A percentile compares a stretch with the other conserved stretches of the same genome.
Evolutionary conservation across 2,113 vertebrate species (phyloP).

Genomic region (Thalassoma bifasciatum): DNA sequence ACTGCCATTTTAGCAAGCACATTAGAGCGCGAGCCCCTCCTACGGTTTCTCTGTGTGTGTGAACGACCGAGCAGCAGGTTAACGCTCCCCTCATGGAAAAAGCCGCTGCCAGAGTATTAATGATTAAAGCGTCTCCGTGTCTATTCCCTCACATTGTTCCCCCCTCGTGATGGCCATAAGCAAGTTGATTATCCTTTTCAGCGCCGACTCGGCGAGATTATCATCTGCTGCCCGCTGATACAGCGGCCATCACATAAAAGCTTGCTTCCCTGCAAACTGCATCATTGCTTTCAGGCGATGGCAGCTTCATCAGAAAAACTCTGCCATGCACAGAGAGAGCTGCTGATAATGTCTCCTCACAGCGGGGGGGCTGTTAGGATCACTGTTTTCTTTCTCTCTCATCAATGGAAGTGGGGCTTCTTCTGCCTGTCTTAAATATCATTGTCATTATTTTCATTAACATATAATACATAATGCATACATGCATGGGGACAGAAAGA

Average conservation of each 20-base stretch:
- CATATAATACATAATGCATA: constrained; percentile 36
- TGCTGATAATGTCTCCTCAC: constrained; percentile 60
- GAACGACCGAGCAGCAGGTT: constrained; percentile 76
- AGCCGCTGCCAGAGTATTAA: constrained; percentile 67
- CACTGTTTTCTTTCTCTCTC: background rate
- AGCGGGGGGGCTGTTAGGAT: constrained; percentile 43
- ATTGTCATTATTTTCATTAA: constrained; percentile 33
- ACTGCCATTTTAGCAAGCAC: constrained; percentile 56
- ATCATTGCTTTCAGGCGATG: constrained; percentile 68
- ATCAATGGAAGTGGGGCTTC: background rate
- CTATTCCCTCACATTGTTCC: constrained; percentile 51
- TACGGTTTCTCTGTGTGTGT: constrained; percentile 47
- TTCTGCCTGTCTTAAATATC: constrained; percentile 40
- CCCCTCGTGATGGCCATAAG: constrained; percentile 69
- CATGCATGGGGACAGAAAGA: background rate
- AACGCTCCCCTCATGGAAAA: constrained; percentile 64
- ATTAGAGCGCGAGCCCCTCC: constrained; percentile 63
- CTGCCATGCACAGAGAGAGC: constrained; percentile 56
- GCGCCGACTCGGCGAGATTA: constrained; percentile 66
- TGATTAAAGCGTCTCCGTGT: constrained; percentile 77
- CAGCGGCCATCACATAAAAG: constrained; percentile 65
- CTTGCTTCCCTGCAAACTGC: constrained; percentile 66
- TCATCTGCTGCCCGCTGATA: constrained; percentile 79
- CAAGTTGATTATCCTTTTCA: constrained; percentile 80
- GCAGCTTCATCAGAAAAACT: constrained; percentile 64